Percentiles rank a stretch among this genome's conserved stretches.
Evolutionary conservation across 2,797 vertebrate genomes (phyloP).

Genomic region (Oreortyx pictus): DNA sequence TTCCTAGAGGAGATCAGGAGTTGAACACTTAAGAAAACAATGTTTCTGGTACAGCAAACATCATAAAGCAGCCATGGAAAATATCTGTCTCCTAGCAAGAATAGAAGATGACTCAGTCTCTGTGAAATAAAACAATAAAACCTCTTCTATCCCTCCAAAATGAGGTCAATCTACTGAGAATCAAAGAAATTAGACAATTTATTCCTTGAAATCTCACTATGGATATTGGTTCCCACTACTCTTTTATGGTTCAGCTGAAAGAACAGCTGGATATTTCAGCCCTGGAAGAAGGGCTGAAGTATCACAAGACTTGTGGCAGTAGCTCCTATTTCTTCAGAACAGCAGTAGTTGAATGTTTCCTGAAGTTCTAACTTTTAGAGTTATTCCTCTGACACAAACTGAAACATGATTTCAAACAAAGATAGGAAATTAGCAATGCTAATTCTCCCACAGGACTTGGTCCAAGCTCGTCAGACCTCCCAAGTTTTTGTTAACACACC

Average conservation of each 20-base stretch:
- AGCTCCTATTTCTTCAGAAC: neutral
- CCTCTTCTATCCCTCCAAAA: neutral
- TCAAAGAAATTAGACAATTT: neutral
- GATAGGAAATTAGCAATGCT: neutral
- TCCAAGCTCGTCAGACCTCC: slow-evolving; percentile 62
- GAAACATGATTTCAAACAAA: neutral
- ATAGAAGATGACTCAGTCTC: neutral
- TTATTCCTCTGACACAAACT: neutral
- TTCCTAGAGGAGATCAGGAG: neutral
- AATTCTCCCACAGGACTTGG: slow-evolving; percentile 2
- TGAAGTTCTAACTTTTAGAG: neutral
- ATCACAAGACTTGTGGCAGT: neutral
- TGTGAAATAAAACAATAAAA: slow-evolving; percentile 13
- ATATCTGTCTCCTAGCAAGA: neutral
- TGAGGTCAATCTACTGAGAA: neutral
- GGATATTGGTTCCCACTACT: neutral
- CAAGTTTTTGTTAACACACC: slow-evolving; percentile 26
- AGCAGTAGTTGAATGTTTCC: neutral
- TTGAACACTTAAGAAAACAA: neutral
- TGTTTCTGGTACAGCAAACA: neutral
- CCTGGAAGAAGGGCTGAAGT: neutral
- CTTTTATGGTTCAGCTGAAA: neutral
- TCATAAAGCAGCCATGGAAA: neutral
- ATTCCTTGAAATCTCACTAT: neutral
- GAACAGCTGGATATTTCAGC: neutral